These are phyloP conservation scores for Spongilla lacustris DNA, from an alignment of 37 sponge, comb jelly and placozoan genomes.

Conservation along the genomic window DNA sequence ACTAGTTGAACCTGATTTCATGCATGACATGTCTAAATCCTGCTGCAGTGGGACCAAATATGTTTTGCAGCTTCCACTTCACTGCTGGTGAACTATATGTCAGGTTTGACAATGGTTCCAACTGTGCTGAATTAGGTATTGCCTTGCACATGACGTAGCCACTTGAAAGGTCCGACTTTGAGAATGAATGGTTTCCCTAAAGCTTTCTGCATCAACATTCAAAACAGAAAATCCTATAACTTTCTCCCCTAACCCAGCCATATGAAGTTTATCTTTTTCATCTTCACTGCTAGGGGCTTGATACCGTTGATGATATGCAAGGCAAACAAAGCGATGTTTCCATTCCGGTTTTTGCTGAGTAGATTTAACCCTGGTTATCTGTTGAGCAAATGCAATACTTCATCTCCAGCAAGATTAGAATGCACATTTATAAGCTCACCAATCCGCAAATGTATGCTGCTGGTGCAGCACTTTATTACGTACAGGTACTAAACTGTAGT, in stretches of 20 bases:
- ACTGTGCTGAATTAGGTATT: neutral
- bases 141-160: no score
- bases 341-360: constrained; percentile 9
- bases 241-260: constrained; percentile 62
- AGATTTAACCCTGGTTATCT: no score
- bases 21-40: constrained; percentile 36
- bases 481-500: no score
- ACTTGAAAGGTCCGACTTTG: no score
- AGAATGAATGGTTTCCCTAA: constrained; percentile 9
- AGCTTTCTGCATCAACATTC: constrained; percentile 8
- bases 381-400: no score
- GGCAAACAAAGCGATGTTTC: constrained; percentile 58
- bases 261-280: constrained; percentile 44
- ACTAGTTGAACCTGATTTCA: no score
- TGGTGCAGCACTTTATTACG: no score
- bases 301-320: constrained; percentile 33
- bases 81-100: constrained; percentile 16
- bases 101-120: constrained; percentile 37
- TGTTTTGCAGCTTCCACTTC: constrained; percentile 41
- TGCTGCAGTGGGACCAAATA: constrained; percentile 54
- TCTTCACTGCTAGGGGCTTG: constrained; percentile 38
- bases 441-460: no score
- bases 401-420: no score
- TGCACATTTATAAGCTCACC: no score
- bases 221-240: constrained; percentile 31